Conservation (phyloP, 1,140 invertebrate genomes). For the Tetragonula clypearis region DNA sequence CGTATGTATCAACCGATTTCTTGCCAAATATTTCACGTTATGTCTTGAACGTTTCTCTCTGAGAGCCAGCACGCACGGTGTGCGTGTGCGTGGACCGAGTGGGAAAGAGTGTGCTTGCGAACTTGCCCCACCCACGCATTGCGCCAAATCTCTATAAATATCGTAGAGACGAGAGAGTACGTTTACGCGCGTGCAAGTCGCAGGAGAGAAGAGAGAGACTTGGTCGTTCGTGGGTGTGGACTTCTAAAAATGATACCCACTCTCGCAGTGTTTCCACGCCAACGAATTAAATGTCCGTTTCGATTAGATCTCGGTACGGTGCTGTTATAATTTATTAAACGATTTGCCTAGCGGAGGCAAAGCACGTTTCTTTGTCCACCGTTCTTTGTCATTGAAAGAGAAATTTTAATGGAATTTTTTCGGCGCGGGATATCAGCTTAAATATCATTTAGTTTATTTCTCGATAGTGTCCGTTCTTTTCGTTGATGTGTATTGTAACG, state of each 20-base stretch:
- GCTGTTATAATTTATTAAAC: not conserved
- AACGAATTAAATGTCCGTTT: not conserved
- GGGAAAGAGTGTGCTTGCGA: constrained; percentile 44
- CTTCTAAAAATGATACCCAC: constrained; percentile 14
- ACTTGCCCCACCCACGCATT: constrained; percentile 66
- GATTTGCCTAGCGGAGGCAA: not conserved
- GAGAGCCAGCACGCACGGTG: not conserved
- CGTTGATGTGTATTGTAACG: constrained; percentile 15
- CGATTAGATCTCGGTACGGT: not conserved
- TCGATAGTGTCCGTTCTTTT: not conserved
- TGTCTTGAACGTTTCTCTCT: constrained; percentile 36
- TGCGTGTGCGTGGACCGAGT: constrained; percentile 35
- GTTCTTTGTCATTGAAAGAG: too few relatives aligned
- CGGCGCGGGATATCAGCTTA: too few relatives aligned
- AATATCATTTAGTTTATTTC: not conserved
- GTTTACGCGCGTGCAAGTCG: constrained; percentile 9
- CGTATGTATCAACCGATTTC: not conserved
- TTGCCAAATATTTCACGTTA: constrained; percentile 27
- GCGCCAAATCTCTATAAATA: constrained; percentile 70
- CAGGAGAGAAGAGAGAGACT: constrained; percentile 15
- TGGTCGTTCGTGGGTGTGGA: not conserved
- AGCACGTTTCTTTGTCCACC: too few relatives aligned
- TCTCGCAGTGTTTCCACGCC: not conserved
- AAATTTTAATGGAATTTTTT: not conserved
- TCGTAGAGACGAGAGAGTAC: constrained; percentile 35